Conservation (phyloP, 2,113 vertebrate genomes). For the Vulpes lagopus region DNA sequence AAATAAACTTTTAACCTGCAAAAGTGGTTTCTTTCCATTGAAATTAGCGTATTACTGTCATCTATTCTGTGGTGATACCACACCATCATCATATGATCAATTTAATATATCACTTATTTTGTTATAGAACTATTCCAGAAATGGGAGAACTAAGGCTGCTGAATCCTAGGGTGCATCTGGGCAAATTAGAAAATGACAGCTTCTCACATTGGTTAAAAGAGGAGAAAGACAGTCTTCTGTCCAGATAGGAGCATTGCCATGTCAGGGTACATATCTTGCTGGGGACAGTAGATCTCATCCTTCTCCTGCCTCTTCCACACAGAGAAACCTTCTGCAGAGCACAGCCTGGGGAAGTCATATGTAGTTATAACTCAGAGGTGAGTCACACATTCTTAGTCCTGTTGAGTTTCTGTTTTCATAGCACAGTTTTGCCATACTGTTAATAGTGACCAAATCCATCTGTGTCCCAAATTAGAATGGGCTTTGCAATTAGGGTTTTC, state of each 20-base stretch:
- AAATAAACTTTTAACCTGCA: not conserved
- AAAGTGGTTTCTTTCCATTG: not conserved
- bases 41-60: not conserved
- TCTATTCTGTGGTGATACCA: accelerated
- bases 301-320: no score
- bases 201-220: accelerated
- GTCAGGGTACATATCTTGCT: not conserved
- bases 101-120: not conserved
- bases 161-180: not conserved
- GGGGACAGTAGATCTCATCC: not conserved
- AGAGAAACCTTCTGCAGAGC: no score
- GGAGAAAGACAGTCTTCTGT: not conserved
- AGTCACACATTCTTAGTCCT: no score
- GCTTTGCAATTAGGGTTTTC: no score
- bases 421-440: not conserved
- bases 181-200: not conserved
- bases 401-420: not conserved
- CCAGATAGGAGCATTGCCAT: accelerated
- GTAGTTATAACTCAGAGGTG: not conserved
- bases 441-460: not conserved
- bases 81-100: not conserved
- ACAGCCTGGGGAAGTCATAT: not conserved
- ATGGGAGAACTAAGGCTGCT: not conserved
- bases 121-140: not conserved
- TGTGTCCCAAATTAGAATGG: no score